These are phyloP conservation scores for Cancer borealis DNA, from an alignment of 2,888 invertebrate genomes.

Conservation along the genomic window DNA sequence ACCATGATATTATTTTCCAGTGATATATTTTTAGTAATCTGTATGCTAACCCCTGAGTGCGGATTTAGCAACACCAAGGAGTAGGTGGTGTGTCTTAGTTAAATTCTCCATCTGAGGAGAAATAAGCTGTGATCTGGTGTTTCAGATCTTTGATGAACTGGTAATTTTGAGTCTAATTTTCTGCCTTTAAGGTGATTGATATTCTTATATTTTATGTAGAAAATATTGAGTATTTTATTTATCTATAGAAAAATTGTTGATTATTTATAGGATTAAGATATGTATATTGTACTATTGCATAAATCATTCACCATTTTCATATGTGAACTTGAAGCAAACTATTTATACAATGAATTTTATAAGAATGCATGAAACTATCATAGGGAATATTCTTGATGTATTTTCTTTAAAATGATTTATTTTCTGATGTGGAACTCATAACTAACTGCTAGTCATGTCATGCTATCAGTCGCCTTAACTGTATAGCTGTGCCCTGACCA, in stretches of 20 bases:
- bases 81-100: neutral
- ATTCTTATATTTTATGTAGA: neutral
- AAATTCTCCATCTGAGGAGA: constrained; percentile 2
- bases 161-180: neutral
- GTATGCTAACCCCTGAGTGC: neutral
- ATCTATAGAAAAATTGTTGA: constrained; percentile 4
- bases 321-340: neutral
- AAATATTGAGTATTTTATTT: neutral
- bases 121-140: constrained; percentile 32
- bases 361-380: constrained; percentile 26
- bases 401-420: constrained; percentile 43
- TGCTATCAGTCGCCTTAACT: constrained; percentile 27
- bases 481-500: neutral
- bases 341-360: constrained; percentile 26
- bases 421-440: neutral
- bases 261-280: constrained; percentile 17
- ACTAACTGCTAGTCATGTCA: constrained; percentile 27
- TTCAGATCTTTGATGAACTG: neutral
- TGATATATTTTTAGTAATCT: constrained; percentile 18
- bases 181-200: constrained; percentile 6
- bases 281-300: constrained; percentile 33
- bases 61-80: neutral
- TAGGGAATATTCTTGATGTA: constrained; percentile 31
- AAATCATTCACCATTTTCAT: constrained; percentile 38
- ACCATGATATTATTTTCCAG: neutral